These are phyloP conservation scores for Colaptes auratus DNA, from an alignment of 2,113 vertebrate species.

Conservation along the genomic window DNA sequence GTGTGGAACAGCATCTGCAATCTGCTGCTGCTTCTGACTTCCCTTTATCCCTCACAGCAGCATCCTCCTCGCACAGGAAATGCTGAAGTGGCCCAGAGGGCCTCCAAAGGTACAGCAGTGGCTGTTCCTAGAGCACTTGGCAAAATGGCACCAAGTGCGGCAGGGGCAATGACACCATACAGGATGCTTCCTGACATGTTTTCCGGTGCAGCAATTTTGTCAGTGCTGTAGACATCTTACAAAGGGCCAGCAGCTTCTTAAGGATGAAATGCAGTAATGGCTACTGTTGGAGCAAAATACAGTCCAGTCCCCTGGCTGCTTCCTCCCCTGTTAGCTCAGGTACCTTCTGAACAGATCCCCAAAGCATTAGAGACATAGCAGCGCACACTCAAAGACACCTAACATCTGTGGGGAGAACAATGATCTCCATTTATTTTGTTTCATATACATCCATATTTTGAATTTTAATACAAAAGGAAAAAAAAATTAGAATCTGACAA, in stretches of 20 bases:
- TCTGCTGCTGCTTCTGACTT: neutral
- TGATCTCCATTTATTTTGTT: conserved; percentile 86
- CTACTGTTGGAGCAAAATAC: neutral
- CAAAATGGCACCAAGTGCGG: neutral
- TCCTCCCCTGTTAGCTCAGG: neutral
- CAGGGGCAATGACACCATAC: neutral
- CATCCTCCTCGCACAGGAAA: neutral
- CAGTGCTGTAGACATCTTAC: neutral
- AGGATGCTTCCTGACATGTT: neutral
- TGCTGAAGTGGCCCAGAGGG: neutral
- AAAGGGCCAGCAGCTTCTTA: neutral
- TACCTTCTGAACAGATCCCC: conserved; percentile 25
- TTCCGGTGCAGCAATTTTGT: neutral
- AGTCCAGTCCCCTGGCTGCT: neutral
- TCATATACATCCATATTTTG: conserved; percentile 89
- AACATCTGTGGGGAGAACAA: conserved; percentile 79
- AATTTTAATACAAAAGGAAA: conserved; percentile 89
- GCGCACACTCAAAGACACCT: conserved; percentile 80
- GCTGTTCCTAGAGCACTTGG: neutral
- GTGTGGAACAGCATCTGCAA: neutral
- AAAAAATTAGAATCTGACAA: conserved; percentile 87
- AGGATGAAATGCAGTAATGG: neutral
- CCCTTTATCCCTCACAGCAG: neutral
- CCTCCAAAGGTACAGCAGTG: neutral
- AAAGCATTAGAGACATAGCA: conserved; percentile 48